Evolutionary conservation across 2,888 invertebrate species (phyloP).

Genomic region (Chloroclystis v-ata): DNA sequence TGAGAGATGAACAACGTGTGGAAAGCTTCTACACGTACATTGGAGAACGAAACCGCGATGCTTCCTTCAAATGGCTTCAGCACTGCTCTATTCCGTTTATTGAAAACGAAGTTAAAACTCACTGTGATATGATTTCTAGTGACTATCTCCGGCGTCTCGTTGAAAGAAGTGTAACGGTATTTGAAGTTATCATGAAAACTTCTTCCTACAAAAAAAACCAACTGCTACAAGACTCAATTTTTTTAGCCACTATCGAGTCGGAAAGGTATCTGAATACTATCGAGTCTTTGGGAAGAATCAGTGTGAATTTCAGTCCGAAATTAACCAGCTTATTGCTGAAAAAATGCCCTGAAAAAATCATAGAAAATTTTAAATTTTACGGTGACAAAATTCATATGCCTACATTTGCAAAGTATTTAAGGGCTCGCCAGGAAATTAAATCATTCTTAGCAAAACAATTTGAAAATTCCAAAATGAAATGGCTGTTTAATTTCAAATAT

Average conservation of each 20-base stretch:
- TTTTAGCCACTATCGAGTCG: conserved; percentile 35
- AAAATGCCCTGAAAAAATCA: conserved; percentile 40
- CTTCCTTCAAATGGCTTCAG: conserved; percentile 53
- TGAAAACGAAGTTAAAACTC: conserved; percentile 38
- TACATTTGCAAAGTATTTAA: conserved; percentile 47
- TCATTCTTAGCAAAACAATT: conserved; percentile 40
- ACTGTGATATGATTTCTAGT: conserved; percentile 24
- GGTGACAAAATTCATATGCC: conserved; percentile 34
- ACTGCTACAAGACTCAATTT: conserved; percentile 20
- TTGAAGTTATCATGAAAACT: conserved; percentile 30
- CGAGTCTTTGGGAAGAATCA: conserved; percentile 25
- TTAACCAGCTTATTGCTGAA: conserved; percentile 47
- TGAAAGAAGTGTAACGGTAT: conserved; percentile 41
- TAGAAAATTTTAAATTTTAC: conserved; percentile 39
- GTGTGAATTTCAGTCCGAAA: conserved; percentile 38
- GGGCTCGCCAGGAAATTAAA: conserved; percentile 38
- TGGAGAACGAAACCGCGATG: conserved; percentile 32
- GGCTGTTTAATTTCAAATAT: conserved; percentile 34
- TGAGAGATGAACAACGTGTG: conserved; percentile 50
- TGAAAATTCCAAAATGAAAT: conserved; percentile 28
- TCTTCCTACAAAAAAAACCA: conserved; percentile 4
- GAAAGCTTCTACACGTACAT: conserved; percentile 53
- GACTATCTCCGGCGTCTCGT: conserved; percentile 44
- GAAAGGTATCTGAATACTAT: conserved; percentile 42
- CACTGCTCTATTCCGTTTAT: conserved; percentile 51